Conservation (phyloP, 2,113 vertebrate species). For the Corvus cornix region DNA sequence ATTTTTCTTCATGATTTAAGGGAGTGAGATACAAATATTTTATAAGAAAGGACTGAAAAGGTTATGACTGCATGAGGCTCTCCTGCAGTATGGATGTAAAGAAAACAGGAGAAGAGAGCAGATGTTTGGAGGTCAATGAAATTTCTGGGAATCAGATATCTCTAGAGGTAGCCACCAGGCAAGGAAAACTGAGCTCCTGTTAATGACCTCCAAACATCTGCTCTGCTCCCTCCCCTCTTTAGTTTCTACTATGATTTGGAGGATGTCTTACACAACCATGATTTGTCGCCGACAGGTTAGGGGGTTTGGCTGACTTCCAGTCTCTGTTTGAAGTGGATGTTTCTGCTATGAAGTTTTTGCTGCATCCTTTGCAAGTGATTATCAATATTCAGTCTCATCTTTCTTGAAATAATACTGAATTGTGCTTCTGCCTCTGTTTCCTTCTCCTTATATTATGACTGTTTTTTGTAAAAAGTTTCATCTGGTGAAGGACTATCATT, state of each 20-base stretch:
- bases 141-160: slow-evolving; percentile 58
- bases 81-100: not conserved
- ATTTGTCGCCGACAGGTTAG: slow-evolving; percentile 32
- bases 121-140: slow-evolving; percentile 57
- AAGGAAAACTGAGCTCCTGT: slow-evolving; percentile 65
- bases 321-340: slow-evolving; percentile 32
- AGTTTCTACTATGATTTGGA: slow-evolving; percentile 38
- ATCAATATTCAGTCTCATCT: slow-evolving; percentile 1
- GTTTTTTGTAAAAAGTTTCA: not conserved
- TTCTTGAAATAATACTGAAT: not conserved
- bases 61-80: slow-evolving; percentile 22
- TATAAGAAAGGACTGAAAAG: slow-evolving; percentile 1
- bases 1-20: slow-evolving; percentile 26
- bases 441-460: not conserved
- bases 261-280: slow-evolving; percentile 25
- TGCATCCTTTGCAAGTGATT: slow-evolving; percentile 6
- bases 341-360: slow-evolving; percentile 36
- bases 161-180: slow-evolving; percentile 59
- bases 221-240: slow-evolving; percentile 31
- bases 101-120: slow-evolving; percentile 30
- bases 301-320: slow-evolving; percentile 48
- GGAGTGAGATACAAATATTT: slow-evolving; percentile 7
- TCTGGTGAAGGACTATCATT: not conserved
- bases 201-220: slow-evolving; percentile 66
- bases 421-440: not conserved